Conservation (phyloP, 2,888 invertebrate species). For the Xestoiulus laeticollis region DNA sequence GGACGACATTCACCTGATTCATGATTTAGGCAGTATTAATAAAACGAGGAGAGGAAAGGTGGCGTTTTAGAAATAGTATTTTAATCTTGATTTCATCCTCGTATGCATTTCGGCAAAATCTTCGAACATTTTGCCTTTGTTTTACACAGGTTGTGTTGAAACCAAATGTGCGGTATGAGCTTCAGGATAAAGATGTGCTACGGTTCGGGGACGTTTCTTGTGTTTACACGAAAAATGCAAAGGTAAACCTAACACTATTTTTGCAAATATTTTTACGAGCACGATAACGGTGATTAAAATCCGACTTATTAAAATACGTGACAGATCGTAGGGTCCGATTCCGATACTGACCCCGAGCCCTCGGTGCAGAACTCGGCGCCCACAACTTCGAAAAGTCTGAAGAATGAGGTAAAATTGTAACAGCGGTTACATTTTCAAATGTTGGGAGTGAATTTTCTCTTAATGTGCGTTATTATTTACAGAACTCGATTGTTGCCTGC, state of each 20-base stretch:
- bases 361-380: background rate
- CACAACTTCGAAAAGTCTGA: background rate
- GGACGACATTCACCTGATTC: conserved; percentile 64
- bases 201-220: conserved; percentile 47
- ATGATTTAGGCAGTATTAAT: conserved; percentile 67
- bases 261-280: too few species aligned
- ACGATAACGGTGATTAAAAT: too few species aligned
- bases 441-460: background rate
- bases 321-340: background rate
- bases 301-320: background rate
- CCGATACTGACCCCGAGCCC: background rate
- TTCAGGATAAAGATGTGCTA: conserved; percentile 27
- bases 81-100: background rate
- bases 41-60: conserved; percentile 67
- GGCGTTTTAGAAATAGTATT: conserved; percentile 52
- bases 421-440: background rate
- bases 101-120: background rate
- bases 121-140: background rate
- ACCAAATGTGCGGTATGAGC: conserved; percentile 36
- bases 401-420: background rate
- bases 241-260: background rate
- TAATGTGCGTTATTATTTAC: background rate
- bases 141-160: conserved; percentile 17
- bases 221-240: background rate
- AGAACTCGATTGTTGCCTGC: background rate